phyloP scores from a whole-genome alignment of 1,140 invertebrate genomes.

The Palaemon carinicauda region DNA sequence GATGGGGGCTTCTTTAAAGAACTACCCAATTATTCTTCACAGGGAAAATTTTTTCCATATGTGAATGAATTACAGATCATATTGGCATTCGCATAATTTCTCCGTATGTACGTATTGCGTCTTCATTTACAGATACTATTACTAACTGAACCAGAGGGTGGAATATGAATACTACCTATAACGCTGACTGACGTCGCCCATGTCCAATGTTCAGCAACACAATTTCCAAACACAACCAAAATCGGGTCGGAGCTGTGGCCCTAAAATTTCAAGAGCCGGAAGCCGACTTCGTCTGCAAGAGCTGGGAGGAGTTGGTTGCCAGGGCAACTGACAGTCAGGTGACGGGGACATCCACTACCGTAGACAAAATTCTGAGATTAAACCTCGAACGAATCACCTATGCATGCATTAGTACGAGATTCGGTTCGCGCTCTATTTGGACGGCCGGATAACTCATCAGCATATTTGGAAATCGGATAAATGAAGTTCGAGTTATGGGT shows the following conservation, averaged over 20 bases:
- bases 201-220: no score
- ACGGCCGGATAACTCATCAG: background rate
- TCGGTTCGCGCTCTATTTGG: background rate
- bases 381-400: constrained; percentile 6
- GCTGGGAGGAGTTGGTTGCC: background rate
- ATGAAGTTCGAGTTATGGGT: no score
- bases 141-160: no score
- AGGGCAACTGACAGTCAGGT: constrained; percentile 5
- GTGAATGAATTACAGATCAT: no score
- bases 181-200: no score
- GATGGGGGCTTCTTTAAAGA: background rate
- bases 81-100: no score
- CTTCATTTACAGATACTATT: no score
- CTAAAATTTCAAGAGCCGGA: background rate
- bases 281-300: background rate
- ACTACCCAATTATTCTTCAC: no score
- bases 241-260: background rate
- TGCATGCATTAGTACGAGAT: background rate
- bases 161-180: no score
- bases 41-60: no score
- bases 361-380: constrained; percentile 1
- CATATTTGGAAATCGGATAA: background rate
- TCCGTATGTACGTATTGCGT: no score
- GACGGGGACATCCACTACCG: background rate
- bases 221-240: no score